Percentiles rank a stretch among this genome's conserved stretches.
Conservation (phyloP, 2,888 invertebrate genomes). For the Cephus runcator region DNA sequence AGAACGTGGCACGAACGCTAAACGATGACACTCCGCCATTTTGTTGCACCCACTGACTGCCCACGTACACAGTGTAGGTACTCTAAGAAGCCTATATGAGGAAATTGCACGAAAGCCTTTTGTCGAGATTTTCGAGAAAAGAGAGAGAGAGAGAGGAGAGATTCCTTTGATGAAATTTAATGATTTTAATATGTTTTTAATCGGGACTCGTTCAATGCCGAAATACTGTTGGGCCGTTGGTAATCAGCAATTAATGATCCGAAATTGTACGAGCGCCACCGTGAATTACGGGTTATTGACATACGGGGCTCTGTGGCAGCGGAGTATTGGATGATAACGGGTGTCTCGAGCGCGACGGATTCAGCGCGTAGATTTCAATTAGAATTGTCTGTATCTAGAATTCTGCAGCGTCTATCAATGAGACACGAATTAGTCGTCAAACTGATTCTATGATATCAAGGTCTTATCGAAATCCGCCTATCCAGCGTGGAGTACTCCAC, state of each 20-base stretch:
- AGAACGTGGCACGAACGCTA: constrained; percentile 41
- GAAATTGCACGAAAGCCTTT: neutral
- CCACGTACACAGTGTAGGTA: constrained; percentile 31
- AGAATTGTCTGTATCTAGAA: constrained; percentile 19
- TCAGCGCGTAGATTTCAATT: constrained; percentile 62
- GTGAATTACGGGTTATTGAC: constrained; percentile 7
- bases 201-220: neutral
- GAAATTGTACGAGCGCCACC: constrained; percentile 7
- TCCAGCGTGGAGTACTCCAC: neutral
- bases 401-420: neutral
- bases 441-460: neutral
- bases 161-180: constrained; percentile 6
- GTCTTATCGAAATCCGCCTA: neutral
- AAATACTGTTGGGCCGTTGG: constrained; percentile 8
- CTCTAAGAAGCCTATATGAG: neutral
- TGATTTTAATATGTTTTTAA: neutral
- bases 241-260: constrained; percentile 40
- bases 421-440: neutral
- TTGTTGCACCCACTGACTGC: constrained; percentile 53
- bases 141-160: neutral
- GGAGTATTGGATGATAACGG: constrained; percentile 32
- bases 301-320: neutral
- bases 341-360: constrained; percentile 33
- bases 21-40: constrained; percentile 51
- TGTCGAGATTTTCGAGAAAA: neutral